Percentiles rank a stretch among this genome's conserved stretches.
Conservation (phyloP, 2,888 invertebrate genomes). For the Theretra japonica region DNA sequence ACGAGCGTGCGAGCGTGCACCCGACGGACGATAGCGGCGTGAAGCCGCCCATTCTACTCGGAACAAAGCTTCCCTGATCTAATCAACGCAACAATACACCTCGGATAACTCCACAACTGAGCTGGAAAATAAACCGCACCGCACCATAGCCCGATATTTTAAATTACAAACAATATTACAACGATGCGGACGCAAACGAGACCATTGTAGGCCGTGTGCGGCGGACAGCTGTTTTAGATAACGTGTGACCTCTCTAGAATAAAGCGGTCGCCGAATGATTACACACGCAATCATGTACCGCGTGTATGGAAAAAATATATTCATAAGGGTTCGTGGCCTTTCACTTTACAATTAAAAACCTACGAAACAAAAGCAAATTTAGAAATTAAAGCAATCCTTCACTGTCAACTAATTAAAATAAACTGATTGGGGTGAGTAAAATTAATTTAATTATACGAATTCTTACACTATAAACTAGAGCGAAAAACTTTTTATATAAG, state of each 20-base stretch:
- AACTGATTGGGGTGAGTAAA: background rate
- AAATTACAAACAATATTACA: conserved; percentile 82
- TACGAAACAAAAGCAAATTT: background rate
- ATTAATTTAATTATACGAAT: background rate
- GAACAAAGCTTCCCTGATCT: conserved; percentile 80
- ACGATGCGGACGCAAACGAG: conserved; percentile 74
- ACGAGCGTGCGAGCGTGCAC: conserved; percentile 69
- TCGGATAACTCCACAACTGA: conserved; percentile 72
- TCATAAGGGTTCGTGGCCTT: conserved; percentile 1
- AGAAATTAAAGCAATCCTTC: background rate
- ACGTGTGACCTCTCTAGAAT: conserved; percentile 77
- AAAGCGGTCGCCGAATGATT: conserved; percentile 69
- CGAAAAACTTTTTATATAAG: too few relatives aligned
- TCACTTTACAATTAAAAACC: background rate
- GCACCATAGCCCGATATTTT: conserved; percentile 73
- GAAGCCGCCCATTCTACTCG: conserved; percentile 66
- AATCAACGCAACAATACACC: conserved; percentile 82
- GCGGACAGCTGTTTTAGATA: conserved; percentile 82
- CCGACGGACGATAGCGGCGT: conserved; percentile 66
- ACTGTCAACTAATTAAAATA: background rate
- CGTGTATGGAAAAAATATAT: conserved; percentile 38
- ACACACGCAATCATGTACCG: conserved; percentile 58
- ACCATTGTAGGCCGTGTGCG: conserved; percentile 75
- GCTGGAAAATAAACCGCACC: conserved; percentile 70
- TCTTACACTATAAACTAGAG: too few relatives aligned